Evolutionary conservation across 2,113 vertebrate species (phyloP).

Genomic region (Osmerus eperlanus): DNA sequence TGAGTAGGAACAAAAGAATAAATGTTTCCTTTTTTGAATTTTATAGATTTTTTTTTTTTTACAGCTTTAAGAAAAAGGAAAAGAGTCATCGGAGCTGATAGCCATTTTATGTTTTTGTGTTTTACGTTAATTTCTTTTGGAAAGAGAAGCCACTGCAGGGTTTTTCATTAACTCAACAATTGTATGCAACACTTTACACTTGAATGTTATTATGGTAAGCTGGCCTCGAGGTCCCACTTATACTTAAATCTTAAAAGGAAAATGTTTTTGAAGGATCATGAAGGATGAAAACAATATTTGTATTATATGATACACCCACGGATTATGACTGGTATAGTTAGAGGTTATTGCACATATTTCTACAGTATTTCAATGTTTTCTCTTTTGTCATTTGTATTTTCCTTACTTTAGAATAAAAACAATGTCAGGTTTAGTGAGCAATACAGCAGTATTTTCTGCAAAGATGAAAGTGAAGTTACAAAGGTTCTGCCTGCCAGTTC

Average conservation of each 20-base stretch:
- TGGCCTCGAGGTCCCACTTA: conserved; percentile 8
- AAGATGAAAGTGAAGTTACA: conserved; percentile 53
- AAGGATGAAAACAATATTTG: conserved; percentile 6
- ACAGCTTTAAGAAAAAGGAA: conserved; percentile 43
- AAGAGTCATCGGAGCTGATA: conserved; percentile 15
- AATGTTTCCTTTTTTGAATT: conserved; percentile 3
- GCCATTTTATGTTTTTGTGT: conserved; percentile 16
- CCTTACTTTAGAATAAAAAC: conserved; percentile 42
- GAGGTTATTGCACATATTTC: conserved; percentile 13
- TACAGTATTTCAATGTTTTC: conserved; percentile 1
- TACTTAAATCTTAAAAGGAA: background rate
- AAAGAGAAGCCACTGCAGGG: conserved; percentile 31
- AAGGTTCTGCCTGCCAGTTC: background rate
- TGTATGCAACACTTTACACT: conserved; percentile 30
- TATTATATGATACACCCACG: conserved; percentile 23
- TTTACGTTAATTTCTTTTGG: conserved; percentile 5
- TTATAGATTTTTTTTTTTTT: conserved; percentile 28
- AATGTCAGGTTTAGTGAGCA: conserved; percentile 29
- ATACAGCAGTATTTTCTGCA: conserved; percentile 48
- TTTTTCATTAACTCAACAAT: conserved; percentile 25
- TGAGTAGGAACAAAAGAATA: conserved; percentile 17
- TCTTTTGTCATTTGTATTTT: conserved; percentile 36
- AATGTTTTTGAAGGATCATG: background rate
- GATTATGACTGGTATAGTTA: conserved; percentile 16
- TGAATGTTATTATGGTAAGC: conserved; percentile 27